These are phyloP conservation scores for Centropus unirufus DNA, from an alignment of 2,113 vertebrate species.

Conservation along the genomic window DNA sequence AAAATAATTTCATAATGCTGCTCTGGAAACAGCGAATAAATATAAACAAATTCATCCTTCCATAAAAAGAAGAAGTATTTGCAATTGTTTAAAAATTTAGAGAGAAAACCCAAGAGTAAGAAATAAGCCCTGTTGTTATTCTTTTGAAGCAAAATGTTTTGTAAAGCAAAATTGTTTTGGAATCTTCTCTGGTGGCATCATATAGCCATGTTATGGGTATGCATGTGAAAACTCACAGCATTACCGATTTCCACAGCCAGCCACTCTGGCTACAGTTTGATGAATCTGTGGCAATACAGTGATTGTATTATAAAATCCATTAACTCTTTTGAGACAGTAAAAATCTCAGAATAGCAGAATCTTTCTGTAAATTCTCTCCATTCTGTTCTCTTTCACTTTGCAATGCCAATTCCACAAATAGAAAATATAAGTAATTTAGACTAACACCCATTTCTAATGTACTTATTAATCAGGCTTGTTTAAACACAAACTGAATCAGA, in stretches of 20 bases:
- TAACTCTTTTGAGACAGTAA: neutral
- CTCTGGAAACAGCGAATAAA: slow-evolving; percentile 14
- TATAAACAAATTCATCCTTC: slow-evolving; percentile 48
- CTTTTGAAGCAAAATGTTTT: neutral
- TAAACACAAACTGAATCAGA: neutral
- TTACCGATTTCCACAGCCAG: neutral
- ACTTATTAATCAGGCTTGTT: neutral
- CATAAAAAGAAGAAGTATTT: slow-evolving; percentile 56
- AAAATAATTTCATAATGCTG: slow-evolving; percentile 2
- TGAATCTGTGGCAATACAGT: neutral
- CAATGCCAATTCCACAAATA: neutral
- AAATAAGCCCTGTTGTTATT: neutral
- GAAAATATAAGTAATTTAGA: neutral
- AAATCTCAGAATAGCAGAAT: neutral
- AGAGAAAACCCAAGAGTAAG: neutral
- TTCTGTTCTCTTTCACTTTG: neutral
- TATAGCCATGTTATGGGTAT: neutral
- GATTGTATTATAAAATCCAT: neutral
- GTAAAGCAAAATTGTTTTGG: neutral
- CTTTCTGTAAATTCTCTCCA: neutral
- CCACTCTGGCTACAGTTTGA: neutral
- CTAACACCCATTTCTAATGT: neutral
- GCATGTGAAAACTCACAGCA: neutral
- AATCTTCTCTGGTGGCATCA: neutral
- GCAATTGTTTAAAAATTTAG: slow-evolving; percentile 31